phyloP scores from a whole-genome alignment of 64 coral and sea anemone species.

The Pachyseris speciosa region DNA sequence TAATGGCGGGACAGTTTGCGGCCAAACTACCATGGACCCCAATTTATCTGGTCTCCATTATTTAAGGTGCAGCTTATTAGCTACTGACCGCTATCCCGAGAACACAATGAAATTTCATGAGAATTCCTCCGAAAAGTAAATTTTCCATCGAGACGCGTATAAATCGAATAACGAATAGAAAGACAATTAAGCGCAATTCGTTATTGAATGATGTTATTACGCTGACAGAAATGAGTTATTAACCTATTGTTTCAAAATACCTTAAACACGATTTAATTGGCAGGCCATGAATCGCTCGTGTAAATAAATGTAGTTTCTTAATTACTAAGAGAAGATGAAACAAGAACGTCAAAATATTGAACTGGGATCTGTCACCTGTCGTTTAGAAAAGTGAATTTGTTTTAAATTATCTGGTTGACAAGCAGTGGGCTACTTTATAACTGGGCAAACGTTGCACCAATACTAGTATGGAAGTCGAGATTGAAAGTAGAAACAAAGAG shows the following conservation, averaged over 20 bases:
- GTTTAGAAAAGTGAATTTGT: slow-evolving; percentile 31
- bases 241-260: slow-evolving; percentile 80
- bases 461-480: not conserved
- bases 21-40: slow-evolving; percentile 21
- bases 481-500: not conserved
- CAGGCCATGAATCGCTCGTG: slow-evolving; percentile 76
- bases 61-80: slow-evolving; percentile 13
- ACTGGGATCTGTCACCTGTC: slow-evolving; percentile 65
- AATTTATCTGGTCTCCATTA: slow-evolving; percentile 34
- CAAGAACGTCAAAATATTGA: slow-evolving; percentile 59
- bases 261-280: slow-evolving; percentile 98
- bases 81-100: slow-evolving; percentile 8
- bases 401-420: slow-evolving; percentile 35
- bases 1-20: slow-evolving; percentile 41
- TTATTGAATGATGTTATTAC: slow-evolving; percentile 88
- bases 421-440: slow-evolving; percentile 28
- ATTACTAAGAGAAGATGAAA: slow-evolving; percentile 86
- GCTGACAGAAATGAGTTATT: slow-evolving; percentile 88
- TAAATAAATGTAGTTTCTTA: slow-evolving; percentile 77
- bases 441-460: not conserved
- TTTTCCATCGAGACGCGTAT: slow-evolving; percentile 25
- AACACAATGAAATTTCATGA: slow-evolving; percentile 3
- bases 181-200: slow-evolving; percentile 66
- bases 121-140: slow-evolving; percentile 15
- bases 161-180: slow-evolving; percentile 56